Evolutionary conservation across 2,797 vertebrate species (phyloP).

Genomic region (Morus bassanus): DNA sequence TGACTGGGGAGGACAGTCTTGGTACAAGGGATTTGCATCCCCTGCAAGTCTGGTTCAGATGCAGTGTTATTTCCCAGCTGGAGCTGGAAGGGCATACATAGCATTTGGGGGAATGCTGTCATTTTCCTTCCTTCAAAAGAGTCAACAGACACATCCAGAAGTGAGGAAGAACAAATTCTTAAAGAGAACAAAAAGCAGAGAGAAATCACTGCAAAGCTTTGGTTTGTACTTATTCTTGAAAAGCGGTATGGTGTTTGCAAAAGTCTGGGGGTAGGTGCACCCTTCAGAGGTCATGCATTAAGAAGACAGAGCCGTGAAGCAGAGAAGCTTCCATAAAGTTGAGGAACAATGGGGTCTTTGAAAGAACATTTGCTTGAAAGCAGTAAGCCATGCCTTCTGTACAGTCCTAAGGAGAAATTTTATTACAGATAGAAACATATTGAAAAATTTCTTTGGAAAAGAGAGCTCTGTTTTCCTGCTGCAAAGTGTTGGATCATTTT

Average conservation of each 20-base stretch:
- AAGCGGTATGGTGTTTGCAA: background rate
- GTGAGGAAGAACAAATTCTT: background rate
- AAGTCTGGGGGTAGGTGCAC: background rate
- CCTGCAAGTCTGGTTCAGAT: background rate
- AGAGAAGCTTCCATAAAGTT: background rate
- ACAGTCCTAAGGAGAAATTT: background rate
- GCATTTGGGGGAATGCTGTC: accelerated
- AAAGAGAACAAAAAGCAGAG: background rate
- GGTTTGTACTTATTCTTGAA: background rate
- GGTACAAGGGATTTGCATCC: background rate
- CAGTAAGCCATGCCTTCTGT: background rate
- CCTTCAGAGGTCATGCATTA: background rate
- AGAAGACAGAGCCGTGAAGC: background rate
- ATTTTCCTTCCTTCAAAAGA: background rate
- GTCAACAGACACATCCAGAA: background rate
- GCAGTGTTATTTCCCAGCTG: background rate
- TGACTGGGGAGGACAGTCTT: background rate
- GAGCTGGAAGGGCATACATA: background rate
- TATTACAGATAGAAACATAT: background rate
- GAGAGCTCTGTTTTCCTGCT: background rate
- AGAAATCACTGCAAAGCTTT: background rate
- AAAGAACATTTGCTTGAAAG: background rate
- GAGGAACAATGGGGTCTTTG: background rate
- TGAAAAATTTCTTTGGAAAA: background rate
- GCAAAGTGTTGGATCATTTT: background rate